Evolutionary conservation across 2,113 vertebrate species (phyloP).

Genomic region (Tragelaphus scriptus): DNA sequence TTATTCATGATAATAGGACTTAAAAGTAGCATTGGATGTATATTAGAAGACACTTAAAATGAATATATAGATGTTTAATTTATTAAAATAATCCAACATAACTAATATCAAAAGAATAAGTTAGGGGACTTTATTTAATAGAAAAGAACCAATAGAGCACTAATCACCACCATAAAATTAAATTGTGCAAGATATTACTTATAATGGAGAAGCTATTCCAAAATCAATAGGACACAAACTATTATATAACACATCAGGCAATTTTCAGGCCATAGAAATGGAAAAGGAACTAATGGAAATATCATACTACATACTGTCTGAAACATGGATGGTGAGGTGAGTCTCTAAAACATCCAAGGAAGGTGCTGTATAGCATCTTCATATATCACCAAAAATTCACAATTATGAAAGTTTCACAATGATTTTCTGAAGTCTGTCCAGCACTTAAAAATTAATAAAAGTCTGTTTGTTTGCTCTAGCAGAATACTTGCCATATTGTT

Average conservation of each 20-base stretch:
- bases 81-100: not conserved
- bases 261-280: not conserved
- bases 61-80: not conserved
- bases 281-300: not conserved
- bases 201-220: not conserved
- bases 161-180: not conserved
- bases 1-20: not conserved
- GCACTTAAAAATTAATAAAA: not conserved
- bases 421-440: not conserved
- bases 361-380: not conserved
- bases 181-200: not conserved
- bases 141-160: not conserved
- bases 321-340: not conserved
- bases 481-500: not conserved
- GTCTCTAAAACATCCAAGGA: not conserved
- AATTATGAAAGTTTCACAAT: not conserved
- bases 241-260: not conserved
- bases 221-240: not conserved
- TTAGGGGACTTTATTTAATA: not conserved
- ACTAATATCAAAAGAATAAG: not conserved
- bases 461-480: not conserved
- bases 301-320: not conserved
- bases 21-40: not conserved
- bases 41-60: not conserved
- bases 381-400: not conserved